Percentiles rank a stretch among this genome's conserved stretches.
Evolutionary conservation across 2,888 invertebrate species (phyloP).

Genomic region (Malthinus seriepunctatus): DNA sequence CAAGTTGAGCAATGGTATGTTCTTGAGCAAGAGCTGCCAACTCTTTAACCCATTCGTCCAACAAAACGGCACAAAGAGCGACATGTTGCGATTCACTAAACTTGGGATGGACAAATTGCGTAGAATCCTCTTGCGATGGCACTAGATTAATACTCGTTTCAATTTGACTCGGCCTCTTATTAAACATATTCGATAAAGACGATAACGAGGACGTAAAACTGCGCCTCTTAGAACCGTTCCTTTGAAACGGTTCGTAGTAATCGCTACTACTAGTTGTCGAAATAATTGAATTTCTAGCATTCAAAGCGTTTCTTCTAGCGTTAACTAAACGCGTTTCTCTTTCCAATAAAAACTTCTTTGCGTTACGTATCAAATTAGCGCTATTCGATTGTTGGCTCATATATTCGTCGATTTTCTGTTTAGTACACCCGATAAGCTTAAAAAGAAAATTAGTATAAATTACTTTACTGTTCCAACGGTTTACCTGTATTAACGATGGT

Average conservation of each 20-base stretch:
- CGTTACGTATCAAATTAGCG: constrained; percentile 72
- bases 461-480: constrained; percentile 23
- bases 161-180: constrained; percentile 61
- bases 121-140: constrained; percentile 40
- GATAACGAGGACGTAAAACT: constrained; percentile 77
- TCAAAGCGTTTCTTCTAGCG: constrained; percentile 65
- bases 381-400: constrained; percentile 64
- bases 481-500: constrained; percentile 87
- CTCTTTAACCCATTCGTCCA: constrained; percentile 96
- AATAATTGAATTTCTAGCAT: constrained; percentile 46
- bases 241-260: constrained; percentile 59
- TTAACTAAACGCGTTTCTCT: constrained; percentile 78
- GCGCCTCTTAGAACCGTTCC: constrained; percentile 72
- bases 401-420: constrained; percentile 84
- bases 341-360: constrained; percentile 76
- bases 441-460: constrained; percentile 26
- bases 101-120: constrained; percentile 47
- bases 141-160: constrained; percentile 42
- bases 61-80: constrained; percentile 81
- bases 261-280: constrained; percentile 25
- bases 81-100: constrained; percentile 61
- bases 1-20: constrained; percentile 74
- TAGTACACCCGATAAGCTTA: constrained; percentile 76
- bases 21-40: constrained; percentile 93
- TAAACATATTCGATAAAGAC: constrained; percentile 66